Percentiles rank a stretch among this genome's conserved stretches.
These are phyloP conservation scores for Bubo scandiacus DNA, from an alignment of 2,113 vertebrate genomes.

Conservation along the genomic window DNA sequence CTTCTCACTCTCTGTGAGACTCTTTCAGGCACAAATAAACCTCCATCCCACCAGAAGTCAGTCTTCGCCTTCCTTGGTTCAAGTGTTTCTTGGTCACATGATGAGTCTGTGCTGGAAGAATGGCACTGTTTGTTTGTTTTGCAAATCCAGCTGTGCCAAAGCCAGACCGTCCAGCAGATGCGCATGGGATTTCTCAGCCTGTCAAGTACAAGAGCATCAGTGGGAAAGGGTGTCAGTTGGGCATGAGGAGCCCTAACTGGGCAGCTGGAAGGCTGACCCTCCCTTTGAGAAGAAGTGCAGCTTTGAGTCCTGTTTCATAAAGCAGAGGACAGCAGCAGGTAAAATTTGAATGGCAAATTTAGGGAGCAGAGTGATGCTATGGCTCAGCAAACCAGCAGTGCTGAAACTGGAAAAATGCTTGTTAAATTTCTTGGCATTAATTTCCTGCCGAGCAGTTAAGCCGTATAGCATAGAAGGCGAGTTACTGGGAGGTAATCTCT, in stretches of 20 bases:
- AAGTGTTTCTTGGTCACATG: background rate
- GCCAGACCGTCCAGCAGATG: background rate
- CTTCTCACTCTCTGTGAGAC: background rate
- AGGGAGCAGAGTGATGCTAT: background rate
- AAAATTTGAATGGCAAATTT: background rate
- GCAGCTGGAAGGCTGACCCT: background rate
- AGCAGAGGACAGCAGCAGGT: background rate
- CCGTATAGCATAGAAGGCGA: rapidly evolving
- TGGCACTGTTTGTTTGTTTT: background rate
- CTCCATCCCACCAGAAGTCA: background rate
- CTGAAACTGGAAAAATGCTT: background rate
- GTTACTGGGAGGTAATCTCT: background rate
- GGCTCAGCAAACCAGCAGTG: background rate
- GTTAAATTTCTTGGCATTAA: background rate
- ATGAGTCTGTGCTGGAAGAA: background rate
- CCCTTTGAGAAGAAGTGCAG: background rate
- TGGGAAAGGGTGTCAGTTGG: background rate
- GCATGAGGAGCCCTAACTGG: background rate
- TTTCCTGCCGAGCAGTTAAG: background rate
- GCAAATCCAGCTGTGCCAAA: background rate
- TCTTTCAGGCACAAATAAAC: background rate
- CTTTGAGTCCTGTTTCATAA: background rate
- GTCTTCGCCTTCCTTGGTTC: background rate
- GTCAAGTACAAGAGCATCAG: background rate
- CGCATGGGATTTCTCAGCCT: background rate